phyloP scores from a whole-genome alignment of 2,888 invertebrate species.

The Zelleria hepariella region DNA sequence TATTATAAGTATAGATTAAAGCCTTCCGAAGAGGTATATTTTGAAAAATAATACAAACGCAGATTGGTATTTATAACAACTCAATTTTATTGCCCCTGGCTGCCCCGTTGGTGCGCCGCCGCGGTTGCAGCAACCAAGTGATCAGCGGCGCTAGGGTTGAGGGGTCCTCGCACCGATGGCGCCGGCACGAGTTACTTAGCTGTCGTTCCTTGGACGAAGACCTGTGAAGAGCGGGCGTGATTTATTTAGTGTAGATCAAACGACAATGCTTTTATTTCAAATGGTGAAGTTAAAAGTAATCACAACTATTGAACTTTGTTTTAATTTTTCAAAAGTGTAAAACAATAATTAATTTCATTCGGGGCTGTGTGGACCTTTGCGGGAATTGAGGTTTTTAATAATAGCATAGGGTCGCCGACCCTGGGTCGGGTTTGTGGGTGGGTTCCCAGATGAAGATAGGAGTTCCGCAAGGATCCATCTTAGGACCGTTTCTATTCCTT shows the following conservation, averaged over 20 bases:
- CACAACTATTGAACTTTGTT: no score
- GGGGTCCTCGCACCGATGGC: constrained; percentile 47
- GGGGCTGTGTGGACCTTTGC: no score
- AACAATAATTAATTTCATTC: no score
- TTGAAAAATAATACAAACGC: neutral
- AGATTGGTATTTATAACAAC: neutral
- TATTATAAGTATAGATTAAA: no score
- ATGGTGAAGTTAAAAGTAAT: no score
- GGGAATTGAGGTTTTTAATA: neutral
- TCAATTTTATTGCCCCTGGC: neutral
- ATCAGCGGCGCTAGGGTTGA: constrained; percentile 34
- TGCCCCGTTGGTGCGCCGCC: neutral
- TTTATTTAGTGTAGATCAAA: no score
- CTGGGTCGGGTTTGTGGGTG: no score
- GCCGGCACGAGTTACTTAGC: constrained; percentile 10
- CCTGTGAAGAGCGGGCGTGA: neutral
- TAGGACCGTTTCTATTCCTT: no score
- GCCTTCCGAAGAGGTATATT: neutral
- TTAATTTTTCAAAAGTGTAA: no score
- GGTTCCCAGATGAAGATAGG: no score
- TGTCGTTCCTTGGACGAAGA: neutral
- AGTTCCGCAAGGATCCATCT: no score
- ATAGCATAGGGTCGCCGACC: neutral
- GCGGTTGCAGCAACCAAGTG: constrained; percentile 34
- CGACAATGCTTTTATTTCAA: no score